Percentiles rank a stretch among this genome's conserved stretches.
Conservation (phyloP, 2,113 vertebrate genomes). For the Chaetorhynchus papuensis region DNA sequence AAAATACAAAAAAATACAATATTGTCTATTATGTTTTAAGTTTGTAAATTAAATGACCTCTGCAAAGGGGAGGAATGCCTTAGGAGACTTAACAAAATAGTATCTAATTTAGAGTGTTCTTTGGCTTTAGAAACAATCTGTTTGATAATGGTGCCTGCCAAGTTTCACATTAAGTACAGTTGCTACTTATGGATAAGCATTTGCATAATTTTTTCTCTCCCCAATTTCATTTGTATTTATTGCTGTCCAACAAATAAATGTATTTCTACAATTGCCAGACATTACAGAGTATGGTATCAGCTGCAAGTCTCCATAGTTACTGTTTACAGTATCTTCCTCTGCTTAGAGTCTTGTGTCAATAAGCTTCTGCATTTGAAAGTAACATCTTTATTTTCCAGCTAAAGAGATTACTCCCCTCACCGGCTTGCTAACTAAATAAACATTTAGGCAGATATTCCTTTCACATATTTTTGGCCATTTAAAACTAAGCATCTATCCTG, state of each 20-base stretch:
- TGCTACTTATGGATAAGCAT: background rate
- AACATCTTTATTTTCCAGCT: background rate
- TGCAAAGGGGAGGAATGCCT: background rate
- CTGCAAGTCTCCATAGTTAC: background rate
- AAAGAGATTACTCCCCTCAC: background rate
- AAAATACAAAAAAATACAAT: background rate
- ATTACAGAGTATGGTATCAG: background rate
- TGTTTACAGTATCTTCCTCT: background rate
- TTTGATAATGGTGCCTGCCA: background rate
- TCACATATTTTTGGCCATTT: background rate
- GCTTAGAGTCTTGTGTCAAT: background rate
- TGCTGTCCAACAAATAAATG: background rate
- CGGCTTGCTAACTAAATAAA: background rate
- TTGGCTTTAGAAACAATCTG: background rate
- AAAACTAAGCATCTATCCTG: background rate
- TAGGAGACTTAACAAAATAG: background rate
- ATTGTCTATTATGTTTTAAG: background rate
- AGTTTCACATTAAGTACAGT: background rate
- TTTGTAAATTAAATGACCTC: background rate
- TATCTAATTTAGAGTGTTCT: background rate
- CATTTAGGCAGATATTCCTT: background rate
- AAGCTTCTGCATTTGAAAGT: background rate
- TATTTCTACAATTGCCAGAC: background rate
- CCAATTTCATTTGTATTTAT: background rate
- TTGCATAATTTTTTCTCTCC: background rate